Percentiles rank a stretch among this genome's conserved stretches.
phyloP scores from a whole-genome alignment of 2,888 invertebrate genomes.

The Chironomus tentans region DNA sequence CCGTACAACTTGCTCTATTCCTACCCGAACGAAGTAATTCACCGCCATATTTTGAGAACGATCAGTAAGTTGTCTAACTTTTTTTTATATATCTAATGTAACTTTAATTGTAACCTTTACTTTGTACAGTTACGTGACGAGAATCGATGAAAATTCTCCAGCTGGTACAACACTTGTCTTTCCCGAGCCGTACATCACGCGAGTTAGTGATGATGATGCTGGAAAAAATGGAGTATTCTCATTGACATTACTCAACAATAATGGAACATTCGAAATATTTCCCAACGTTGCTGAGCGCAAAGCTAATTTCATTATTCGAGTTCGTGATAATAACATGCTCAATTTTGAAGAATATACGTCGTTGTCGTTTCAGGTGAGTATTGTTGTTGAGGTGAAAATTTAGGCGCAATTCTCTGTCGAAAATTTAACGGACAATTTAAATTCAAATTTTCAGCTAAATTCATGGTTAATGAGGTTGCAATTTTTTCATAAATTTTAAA shows the following conservation, averaged over 20 bases:
- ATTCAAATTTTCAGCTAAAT: too few relatives aligned
- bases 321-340: constrained; percentile 69
- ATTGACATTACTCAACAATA: constrained; percentile 65
- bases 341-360: constrained; percentile 76
- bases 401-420: too few relatives aligned
- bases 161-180: constrained; percentile 69
- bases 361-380: constrained; percentile 60
- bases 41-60: constrained; percentile 69
- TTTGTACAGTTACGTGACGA: constrained; percentile 57
- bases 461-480: too few relatives aligned
- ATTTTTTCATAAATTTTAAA: too few relatives aligned
- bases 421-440: too few relatives aligned
- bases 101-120: constrained; percentile 27
- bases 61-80: constrained; percentile 50
- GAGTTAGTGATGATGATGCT: constrained; percentile 66
- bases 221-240: constrained; percentile 80
- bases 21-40: constrained; percentile 67
- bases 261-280: constrained; percentile 79
- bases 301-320: constrained; percentile 70
- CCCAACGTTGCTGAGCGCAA: constrained; percentile 74
- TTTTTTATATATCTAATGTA: constrained; percentile 44
- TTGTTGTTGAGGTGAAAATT: too few relatives aligned
- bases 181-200: constrained; percentile 59
- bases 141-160: constrained; percentile 71
- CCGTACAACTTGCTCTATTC: constrained; percentile 74